phyloP scores from a whole-genome alignment of 2,797 vertebrate genomes.

The Remorina albescens region DNA sequence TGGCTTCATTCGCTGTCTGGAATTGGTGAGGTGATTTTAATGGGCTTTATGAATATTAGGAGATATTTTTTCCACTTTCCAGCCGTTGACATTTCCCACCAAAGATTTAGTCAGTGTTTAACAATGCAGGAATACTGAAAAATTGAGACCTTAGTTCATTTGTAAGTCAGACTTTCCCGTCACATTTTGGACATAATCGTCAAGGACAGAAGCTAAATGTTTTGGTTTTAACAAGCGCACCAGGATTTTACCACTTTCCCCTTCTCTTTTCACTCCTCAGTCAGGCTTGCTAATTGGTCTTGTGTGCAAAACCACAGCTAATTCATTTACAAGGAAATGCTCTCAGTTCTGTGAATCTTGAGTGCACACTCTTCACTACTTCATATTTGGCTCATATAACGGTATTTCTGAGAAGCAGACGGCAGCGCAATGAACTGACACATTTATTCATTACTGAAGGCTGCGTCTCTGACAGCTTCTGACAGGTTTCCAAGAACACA shows the following conservation, averaged over 20 bases:
- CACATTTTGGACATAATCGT: not conserved
- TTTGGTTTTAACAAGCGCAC: not conserved
- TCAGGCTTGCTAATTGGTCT: conserved; percentile 51
- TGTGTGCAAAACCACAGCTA: conserved; percentile 43
- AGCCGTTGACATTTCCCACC: not conserved
- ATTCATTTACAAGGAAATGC: conserved; percentile 64
- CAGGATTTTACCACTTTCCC: conserved; percentile 3
- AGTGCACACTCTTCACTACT: conserved; percentile 46
- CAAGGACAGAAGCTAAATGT: not conserved
- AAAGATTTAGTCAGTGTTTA: not conserved
- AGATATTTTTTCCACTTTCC: not conserved
- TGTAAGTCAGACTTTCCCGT: not conserved
- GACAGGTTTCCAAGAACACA: conserved; percentile 79
- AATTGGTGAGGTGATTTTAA: not conserved
- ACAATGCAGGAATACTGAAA: not conserved
- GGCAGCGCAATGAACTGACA: conserved; percentile 68
- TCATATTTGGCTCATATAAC: conserved; percentile 60
- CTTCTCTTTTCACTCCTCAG: conserved; percentile 28
- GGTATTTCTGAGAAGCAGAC: conserved; percentile 78
- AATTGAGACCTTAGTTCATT: not conserved
- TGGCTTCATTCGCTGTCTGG: not conserved
- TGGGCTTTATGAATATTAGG: not conserved
- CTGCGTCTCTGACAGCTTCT: conserved; percentile 53
- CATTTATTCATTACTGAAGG: conserved; percentile 69
- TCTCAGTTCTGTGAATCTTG: conserved; percentile 68